Conservation (phyloP, 1,140 invertebrate genomes). For the Sitobion miscanthi region DNA sequence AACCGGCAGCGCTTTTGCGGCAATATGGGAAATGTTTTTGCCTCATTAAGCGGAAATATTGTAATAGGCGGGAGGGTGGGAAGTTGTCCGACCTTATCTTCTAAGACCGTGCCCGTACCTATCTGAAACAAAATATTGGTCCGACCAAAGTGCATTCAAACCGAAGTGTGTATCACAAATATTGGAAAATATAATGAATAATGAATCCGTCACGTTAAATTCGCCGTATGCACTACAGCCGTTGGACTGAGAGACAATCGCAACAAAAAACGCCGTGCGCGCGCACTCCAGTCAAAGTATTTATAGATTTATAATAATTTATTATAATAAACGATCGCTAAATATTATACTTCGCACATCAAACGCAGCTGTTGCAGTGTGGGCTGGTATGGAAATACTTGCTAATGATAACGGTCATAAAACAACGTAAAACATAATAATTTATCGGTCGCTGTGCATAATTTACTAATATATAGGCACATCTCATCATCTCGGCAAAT, state of each 20-base stretch:
- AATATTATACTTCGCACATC: not conserved
- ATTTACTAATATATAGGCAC: not conserved
- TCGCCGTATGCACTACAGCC: too few relatives aligned
- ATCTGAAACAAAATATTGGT: too few relatives aligned
- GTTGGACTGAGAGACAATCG: not conserved
- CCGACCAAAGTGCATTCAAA: not conserved
- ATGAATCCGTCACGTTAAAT: too few relatives aligned
- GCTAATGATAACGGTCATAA: not conserved
- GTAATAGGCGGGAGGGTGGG: too few relatives aligned
- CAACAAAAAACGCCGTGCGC: not conserved
- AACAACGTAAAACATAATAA: not conserved
- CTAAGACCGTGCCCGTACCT: too few relatives aligned
- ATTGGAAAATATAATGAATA: not conserved
- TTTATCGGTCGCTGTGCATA: not conserved
- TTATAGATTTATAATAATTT: not conserved
- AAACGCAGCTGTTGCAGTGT: not conserved
- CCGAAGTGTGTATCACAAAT: not conserved
- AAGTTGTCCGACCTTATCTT: too few relatives aligned
- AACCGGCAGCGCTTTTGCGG: too few relatives aligned
- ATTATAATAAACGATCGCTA: not conserved
- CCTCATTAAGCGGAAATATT: too few relatives aligned
- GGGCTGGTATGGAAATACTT: not conserved
- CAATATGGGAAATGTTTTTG: too few relatives aligned
- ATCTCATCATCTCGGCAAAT: not conserved
- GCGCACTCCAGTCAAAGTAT: not conserved